Conservation (phyloP, 2,888 invertebrate species). For the Gari tellinella region DNA sequence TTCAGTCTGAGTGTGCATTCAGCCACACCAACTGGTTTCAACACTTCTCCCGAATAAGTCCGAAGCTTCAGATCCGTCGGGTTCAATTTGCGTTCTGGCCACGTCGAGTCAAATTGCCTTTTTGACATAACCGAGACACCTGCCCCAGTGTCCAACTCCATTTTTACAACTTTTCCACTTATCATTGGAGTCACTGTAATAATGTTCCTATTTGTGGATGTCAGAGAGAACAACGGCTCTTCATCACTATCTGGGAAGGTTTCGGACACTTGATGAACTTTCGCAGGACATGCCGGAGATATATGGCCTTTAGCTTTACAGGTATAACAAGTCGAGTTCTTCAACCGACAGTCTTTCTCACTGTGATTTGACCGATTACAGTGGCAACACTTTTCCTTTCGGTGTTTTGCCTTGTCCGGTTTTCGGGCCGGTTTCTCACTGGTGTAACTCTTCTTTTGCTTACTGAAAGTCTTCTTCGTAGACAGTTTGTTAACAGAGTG, state of each 20-base stretch:
- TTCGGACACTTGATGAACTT: constrained; percentile 1
- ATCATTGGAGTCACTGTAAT: constrained; percentile 21
- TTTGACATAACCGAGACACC: constrained; percentile 49
- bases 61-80: constrained; percentile 27
- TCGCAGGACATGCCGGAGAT: constrained; percentile 14
- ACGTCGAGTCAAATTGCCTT: constrained; percentile 13
- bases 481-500: neutral
- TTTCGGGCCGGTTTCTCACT: too few relatives aligned
- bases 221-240: neutral
- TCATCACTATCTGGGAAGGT: neutral
- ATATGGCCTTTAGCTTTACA: constrained; percentile 26
- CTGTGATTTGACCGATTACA: constrained; percentile 23
- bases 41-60: constrained; percentile 42
- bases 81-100: neutral
- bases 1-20: constrained; percentile 29
- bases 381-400: constrained; percentile 3
- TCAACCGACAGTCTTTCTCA: too few relatives aligned
- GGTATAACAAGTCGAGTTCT: constrained; percentile 14
- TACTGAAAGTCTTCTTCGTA: neutral
- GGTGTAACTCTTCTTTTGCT: neutral
- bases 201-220: neutral
- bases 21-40: constrained; percentile 18
- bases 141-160: constrained; percentile 62
- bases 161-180: constrained; percentile 29
- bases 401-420: too few relatives aligned